These are phyloP conservation scores for Trogon melanurus DNA, from an alignment of 2,113 vertebrate species.

Conservation along the genomic window DNA sequence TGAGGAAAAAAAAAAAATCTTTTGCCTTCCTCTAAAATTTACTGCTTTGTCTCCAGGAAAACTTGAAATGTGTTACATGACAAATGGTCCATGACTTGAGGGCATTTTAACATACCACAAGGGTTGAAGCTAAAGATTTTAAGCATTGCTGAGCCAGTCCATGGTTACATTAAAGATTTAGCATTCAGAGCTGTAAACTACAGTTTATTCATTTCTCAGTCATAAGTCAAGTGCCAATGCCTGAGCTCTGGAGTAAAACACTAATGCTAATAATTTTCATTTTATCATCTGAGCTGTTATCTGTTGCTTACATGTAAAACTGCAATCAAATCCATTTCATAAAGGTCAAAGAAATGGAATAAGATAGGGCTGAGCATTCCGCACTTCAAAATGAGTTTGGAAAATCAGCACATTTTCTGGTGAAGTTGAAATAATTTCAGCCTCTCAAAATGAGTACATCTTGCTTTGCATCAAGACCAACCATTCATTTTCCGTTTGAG, in stretches of 20 bases:
- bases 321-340: background rate
- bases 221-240: background rate
- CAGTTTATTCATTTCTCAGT: background rate
- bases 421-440: background rate
- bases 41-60: constrained; percentile 18
- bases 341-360: background rate
- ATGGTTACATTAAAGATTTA: background rate
- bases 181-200: background rate
- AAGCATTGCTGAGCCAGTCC: constrained; percentile 16
- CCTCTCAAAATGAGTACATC: background rate
- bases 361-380: background rate
- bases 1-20: background rate
- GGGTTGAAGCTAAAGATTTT: background rate
- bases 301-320: background rate
- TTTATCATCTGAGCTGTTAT: background rate
- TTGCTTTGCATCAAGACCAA: background rate
- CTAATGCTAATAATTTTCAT: background rate
- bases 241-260: background rate
- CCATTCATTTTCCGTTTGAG: background rate
- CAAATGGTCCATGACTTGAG: background rate
- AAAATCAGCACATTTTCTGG: background rate
- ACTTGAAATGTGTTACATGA: background rate
- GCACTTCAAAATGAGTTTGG: background rate
- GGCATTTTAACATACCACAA: background rate
- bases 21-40: background rate